Evolutionary conservation across 2,888 invertebrate species (phyloP), one percentile per base, ranked within the genome.

Genomic region (Mythimna loreyi): DNA sequence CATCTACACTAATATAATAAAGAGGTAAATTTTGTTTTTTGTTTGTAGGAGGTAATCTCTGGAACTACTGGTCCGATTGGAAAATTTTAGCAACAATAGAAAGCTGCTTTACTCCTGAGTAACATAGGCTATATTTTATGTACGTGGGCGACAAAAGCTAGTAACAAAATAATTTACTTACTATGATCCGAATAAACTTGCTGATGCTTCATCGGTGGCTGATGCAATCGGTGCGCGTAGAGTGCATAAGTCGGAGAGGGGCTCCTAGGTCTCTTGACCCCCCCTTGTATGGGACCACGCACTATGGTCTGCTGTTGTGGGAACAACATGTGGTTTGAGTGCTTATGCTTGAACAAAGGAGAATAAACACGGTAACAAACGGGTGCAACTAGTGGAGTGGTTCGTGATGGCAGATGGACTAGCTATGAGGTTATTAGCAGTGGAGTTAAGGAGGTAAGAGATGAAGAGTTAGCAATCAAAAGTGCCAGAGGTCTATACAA

Each of bases 131-230:
- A n/a, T n/a, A n/a, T n/a, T n/a, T n/a, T n/a, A n/a, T n/a, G n/a
- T n/a, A n/a, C n/a, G n/a, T n/a, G n/a, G n/a, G n/a, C n/a, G n/a
- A n/a, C n/a, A n/a, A n/a, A n/a, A n/a, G n/a, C n/a, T n/a, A n/a
- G n/a, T 19, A 16, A 16, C 0, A n/a, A 45, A n/a, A 55, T 13
- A 55, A 50, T 30, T 13, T 62, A 71, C 93, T 92, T 90, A 97
- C 97, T 96, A 88, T 97, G 97, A 86, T 97, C 97, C 19, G 96
- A 95, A 82, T 97, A 96, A 16, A 97, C 94, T 23, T 87, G 87
- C 65, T 96, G 96, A 66, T 95, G 96, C 76, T 96, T 96, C 91
- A 95, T 94, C 0, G 90, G 91, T 2, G 92, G 94, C 49, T 93
- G 96, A 70, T 95, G 95, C 45, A 94, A 72, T 9, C 95, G 87